A percentile compares a stretch with the other conserved stretches of the same genome.
phyloP scores from a whole-genome alignment of 2,888 invertebrate species.

The Miltochrista miniata region DNA sequence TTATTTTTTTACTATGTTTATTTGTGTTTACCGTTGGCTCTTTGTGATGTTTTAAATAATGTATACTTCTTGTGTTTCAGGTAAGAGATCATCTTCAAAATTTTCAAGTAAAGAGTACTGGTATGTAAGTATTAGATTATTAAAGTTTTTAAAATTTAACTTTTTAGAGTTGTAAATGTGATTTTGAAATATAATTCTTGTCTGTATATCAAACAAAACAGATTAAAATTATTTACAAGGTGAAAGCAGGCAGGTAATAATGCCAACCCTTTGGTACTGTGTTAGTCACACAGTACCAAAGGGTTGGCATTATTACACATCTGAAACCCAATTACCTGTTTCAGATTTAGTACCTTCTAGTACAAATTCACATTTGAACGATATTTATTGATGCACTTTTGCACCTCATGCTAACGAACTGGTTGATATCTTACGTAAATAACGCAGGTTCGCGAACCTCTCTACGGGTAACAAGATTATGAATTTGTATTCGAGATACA shows the following conservation, averaged over 20 bases:
- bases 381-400: conserved; percentile 56
- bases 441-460: conserved; percentile 31
- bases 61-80: conserved; percentile 9
- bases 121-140: too few relatives aligned
- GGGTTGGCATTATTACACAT: conserved; percentile 25
- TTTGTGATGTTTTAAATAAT: conserved; percentile 23
- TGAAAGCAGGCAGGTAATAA: too few relatives aligned
- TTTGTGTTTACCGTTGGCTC: conserved; percentile 41
- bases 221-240: background rate
- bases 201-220: background rate
- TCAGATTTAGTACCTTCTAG: conserved; percentile 42
- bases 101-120: too few relatives aligned
- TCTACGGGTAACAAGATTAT: conserved; percentile 23
- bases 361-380: conserved; percentile 45
- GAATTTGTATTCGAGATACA: background rate
- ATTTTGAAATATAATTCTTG: background rate
- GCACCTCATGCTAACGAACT: conserved; percentile 55
- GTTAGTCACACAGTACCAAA: background rate
- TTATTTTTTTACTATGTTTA: conserved; percentile 53
- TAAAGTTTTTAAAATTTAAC: too few relatives aligned
- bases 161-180: too few relatives aligned
- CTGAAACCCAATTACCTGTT: conserved; percentile 46
- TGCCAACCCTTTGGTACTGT: too few relatives aligned
- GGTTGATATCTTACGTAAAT: conserved; percentile 42
- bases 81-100: background rate